Evolutionary conservation across 2,888 invertebrate genomes (phyloP).

Genomic region (Oxycera nigricornis): DNA sequence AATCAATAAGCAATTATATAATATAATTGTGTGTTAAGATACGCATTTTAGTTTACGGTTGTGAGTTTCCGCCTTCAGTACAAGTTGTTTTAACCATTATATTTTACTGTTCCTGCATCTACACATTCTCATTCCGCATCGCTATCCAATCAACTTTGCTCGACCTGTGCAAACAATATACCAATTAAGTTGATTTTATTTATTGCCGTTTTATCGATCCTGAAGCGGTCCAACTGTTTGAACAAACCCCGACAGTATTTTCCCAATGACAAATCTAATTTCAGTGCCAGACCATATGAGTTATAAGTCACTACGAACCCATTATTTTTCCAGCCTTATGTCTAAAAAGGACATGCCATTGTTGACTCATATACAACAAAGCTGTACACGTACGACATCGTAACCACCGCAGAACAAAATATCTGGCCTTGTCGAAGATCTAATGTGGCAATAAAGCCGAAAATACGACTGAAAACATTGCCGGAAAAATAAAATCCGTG

Average conservation of each 20-base stretch:
- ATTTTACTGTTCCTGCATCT: no score
- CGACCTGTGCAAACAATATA: neutral
- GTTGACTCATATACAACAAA: neutral
- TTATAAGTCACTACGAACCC: neutral
- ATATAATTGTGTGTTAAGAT: no score
- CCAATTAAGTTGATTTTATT: slow-evolving; percentile 29
- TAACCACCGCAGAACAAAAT: neutral
- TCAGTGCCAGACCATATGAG: neutral
- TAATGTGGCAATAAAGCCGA: neutral
- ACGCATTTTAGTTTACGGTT: no score
- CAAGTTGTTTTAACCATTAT: no score
- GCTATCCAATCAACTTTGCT: no score
- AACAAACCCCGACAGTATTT: slow-evolving; percentile 8
- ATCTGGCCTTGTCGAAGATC: neutral
- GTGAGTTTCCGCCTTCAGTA: no score
- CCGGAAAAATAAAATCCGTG: slow-evolving; percentile 21
- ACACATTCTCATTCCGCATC: no score
- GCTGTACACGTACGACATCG: neutral
- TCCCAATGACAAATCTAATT: slow-evolving; percentile 5
- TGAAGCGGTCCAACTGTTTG: neutral
- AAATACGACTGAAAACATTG: neutral
- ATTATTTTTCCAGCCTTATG: neutral
- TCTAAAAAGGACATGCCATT: neutral
- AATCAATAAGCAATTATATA: no score
- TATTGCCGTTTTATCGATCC: slow-evolving; percentile 7